These are phyloP conservation scores for Dendrophyllia cribrosa DNA, from an alignment of 64 coral and sea anemone genomes.

Conservation along the genomic window DNA sequence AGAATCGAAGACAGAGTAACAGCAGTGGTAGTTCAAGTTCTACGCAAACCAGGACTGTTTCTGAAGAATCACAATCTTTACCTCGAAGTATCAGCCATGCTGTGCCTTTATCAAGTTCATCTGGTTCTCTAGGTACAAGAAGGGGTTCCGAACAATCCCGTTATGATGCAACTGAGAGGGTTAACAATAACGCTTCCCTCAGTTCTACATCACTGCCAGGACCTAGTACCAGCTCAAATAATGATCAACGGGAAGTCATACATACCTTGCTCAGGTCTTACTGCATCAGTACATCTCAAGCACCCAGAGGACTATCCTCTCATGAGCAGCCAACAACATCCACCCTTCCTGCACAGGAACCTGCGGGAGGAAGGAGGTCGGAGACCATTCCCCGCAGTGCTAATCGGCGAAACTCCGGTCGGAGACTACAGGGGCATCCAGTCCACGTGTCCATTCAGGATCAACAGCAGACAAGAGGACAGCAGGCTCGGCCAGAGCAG, in stretches of 20 bases:
- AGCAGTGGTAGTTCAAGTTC: background rate
- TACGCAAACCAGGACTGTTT: background rate
- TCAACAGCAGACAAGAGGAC: constrained; percentile 49
- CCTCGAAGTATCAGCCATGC: background rate
- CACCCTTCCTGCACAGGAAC: background rate
- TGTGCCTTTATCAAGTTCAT: background rate
- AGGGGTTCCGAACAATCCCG: background rate
- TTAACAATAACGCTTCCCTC: background rate
- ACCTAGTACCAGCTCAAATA: background rate
- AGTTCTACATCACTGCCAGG: constrained; percentile 8
- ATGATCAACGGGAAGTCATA: constrained; percentile 1
- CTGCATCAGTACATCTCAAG: background rate
- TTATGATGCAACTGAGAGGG: background rate
- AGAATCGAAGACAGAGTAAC: background rate
- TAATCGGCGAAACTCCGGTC: background rate
- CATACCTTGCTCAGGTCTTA: background rate
- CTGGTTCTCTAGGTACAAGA: background rate
- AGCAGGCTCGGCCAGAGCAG: constrained; percentile 21
- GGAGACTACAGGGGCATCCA: constrained; percentile 61
- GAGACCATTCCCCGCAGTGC: background rate
- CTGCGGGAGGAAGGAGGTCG: background rate
- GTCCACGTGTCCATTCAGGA: constrained; percentile 89
- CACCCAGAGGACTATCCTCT: background rate
- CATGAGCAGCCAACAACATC: background rate
- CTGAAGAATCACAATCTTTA: background rate